Conservation (phyloP, 2,797 vertebrate genomes). For the Syngnathus acus region DNA sequence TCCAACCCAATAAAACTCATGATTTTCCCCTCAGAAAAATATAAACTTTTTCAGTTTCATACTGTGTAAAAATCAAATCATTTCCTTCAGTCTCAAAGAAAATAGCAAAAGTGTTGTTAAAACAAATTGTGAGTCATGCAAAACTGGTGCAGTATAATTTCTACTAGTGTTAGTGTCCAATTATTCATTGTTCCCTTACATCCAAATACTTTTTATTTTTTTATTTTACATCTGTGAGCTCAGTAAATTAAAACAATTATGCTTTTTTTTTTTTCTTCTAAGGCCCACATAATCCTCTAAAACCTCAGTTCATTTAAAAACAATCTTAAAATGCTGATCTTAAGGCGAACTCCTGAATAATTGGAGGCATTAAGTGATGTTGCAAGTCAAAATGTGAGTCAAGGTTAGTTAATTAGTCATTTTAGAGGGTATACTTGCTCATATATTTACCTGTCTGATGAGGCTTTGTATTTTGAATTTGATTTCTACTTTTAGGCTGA, state of each 20-base stretch:
- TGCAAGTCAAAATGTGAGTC: conserved; percentile 33
- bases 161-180: conserved; percentile 30
- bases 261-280: neutral
- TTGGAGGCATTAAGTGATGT: conserved; percentile 40
- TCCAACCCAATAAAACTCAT: no score
- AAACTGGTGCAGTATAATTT: conserved; percentile 25
- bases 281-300: neutral
- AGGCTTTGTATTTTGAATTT: conserved; percentile 67
- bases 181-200: conserved; percentile 34
- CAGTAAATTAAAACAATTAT: neutral
- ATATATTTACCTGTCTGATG: conserved; percentile 70
- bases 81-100: neutral
- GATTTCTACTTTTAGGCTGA: conserved; percentile 52
- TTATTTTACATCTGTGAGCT: neutral
- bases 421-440: conserved; percentile 41
- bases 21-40: no score
- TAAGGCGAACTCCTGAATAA: conserved; percentile 40
- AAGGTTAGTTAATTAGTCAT: conserved; percentile 42
- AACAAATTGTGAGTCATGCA: conserved; percentile 24
- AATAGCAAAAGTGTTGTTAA: neutral
- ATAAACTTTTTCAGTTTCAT: no score
- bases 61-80: neutral
- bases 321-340: conserved; percentile 9
- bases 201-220: conserved; percentile 6
- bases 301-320: neutral